Evolutionary conservation across 2,888 invertebrate genomes (phyloP).

Genomic region (Himalopsyche japonica): DNA sequence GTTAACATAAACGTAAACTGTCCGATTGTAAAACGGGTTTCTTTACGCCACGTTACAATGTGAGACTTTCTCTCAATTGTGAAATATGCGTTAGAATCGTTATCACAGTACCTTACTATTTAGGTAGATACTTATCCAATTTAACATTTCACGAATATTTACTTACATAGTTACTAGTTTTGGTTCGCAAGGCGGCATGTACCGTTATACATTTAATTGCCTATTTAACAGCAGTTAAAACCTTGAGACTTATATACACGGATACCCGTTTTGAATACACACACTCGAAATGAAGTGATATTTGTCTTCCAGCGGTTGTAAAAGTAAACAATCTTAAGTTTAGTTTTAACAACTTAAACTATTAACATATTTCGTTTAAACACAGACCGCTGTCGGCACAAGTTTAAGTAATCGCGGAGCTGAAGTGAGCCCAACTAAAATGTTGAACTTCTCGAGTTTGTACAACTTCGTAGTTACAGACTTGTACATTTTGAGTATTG

Average conservation of each 20-base stretch:
- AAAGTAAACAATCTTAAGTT: constrained; percentile 26
- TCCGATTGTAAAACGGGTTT: too few relatives aligned
- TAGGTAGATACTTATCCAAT: too few relatives aligned
- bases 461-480: neutral
- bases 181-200: neutral
- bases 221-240: neutral
- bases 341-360: constrained; percentile 29
- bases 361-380: constrained; percentile 32
- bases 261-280: neutral
- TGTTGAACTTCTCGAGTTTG: constrained; percentile 18
- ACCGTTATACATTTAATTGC: neutral
- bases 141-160: too few relatives aligned
- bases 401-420: constrained; percentile 17
- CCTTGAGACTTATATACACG: neutral
- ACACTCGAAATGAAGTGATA: constrained; percentile 1
- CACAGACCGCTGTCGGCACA: constrained; percentile 24
- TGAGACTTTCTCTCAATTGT: too few relatives aligned
- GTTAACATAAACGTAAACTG: too few relatives aligned
- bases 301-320: constrained; percentile 12
- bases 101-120: too few relatives aligned
- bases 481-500: neutral
- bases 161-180: neutral
- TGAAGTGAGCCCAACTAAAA: constrained; percentile 17
- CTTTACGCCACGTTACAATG: too few relatives aligned
- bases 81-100: too few relatives aligned